These are phyloP conservation scores for cat (Felis catus) DNA, from an alignment of 2,113 vertebrate genomes.

Conservation along the genomic window DNA sequence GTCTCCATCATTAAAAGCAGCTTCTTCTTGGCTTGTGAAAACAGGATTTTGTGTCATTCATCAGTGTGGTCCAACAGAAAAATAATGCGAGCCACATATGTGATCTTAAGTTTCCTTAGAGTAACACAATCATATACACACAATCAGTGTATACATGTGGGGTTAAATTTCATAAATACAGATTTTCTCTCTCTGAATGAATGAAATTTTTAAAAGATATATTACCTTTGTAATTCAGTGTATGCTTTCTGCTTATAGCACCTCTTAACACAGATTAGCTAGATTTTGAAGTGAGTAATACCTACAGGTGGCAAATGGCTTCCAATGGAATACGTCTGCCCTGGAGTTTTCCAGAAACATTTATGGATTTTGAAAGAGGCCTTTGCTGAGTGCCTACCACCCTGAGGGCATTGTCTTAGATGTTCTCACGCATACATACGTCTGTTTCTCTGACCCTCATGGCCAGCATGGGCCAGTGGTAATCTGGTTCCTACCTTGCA, in stretches of 20 bases:
- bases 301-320: neutral
- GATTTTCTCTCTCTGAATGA: neutral
- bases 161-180: neutral
- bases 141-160: neutral
- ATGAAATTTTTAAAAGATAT: no score
- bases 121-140: neutral
- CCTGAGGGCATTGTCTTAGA: neutral
- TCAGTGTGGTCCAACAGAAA: neutral
- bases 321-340: rapidly evolving
- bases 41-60: neutral
- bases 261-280: neutral
- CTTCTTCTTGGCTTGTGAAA: neutral
- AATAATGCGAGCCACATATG: neutral
- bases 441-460: neutral
- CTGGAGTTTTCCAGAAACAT: neutral
- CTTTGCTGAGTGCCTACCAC: no score
- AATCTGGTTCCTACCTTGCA: neutral
- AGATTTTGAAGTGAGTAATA: neutral
- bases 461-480: neutral
- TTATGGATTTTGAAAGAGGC: neutral
- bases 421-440: rapidly evolving
- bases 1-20: slow-evolving; percentile 22
- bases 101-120: neutral
- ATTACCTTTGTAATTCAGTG: neutral
- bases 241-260: neutral